Evolutionary conservation across 2,888 invertebrate genomes (phyloP), one percentile per base, ranked within the genome.

Genomic region (Noctua janthe): DNA sequence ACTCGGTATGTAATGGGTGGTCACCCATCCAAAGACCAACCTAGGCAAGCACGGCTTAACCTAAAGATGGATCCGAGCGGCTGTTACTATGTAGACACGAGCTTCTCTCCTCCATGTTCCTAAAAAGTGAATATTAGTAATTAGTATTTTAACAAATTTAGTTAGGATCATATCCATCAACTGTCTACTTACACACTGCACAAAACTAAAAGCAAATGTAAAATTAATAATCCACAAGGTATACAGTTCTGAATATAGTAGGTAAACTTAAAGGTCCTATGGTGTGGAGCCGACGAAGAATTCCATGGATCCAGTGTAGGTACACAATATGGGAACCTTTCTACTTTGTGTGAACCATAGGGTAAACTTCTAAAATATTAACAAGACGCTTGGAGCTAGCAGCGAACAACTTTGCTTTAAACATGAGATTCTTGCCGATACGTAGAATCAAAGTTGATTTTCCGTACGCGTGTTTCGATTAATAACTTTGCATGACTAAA

Each of bases 321-420:
- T 56, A 56, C 29, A 56, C 43, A 54, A n/a, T 49, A 39, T 20
- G 5, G 69, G 23, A 47, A 69, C 69, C 69, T 47, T 69, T 39
- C 17, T 15, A 69, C n/a, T 10, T 69, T 29, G n/a, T 47, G 17
- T 17, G 59, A 59, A 78, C 47, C 59, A 69, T 59, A 71, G 66
- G 59, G 47, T 66, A 59, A 83, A 84, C 73, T 54, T 74, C 51
- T 71, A 54, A 80, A 80, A 84, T 83, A 83, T 74, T 71, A 80
- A 71, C 39, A 71, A 62, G n/a, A 15, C 23, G 54, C 39, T 71
- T 29, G 39, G 15, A 80, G 47, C 81, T 29, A 59, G n/a, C 80
- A 74, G 51, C 17, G 39, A 66, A 29, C 70, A 84, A 82, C 64
- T 83, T 84, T 29, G 43, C 64, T 23, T 10, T 66, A 8, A 3